Evolutionary conservation across 2,888 invertebrate species (phyloP), one percentile per base, ranked within the genome.

Genomic region (Asteroscopus sphinx): DNA sequence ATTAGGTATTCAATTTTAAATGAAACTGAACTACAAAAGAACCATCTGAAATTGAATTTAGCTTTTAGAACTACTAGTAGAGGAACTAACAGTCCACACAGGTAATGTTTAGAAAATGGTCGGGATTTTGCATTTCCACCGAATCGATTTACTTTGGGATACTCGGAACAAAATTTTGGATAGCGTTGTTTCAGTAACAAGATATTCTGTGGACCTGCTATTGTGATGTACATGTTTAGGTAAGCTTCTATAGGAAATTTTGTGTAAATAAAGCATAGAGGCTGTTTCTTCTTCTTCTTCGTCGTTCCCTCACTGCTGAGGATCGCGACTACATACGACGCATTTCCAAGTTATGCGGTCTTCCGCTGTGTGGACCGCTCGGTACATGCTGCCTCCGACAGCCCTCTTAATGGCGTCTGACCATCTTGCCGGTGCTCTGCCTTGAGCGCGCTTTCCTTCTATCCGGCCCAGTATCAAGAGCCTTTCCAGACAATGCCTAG

Each of bases 101-200:
- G 65, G 42, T 48, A 65, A 76, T 83, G 81, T 85, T 83, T 80
- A 81, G 82, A 80, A 81, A 82, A 81, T 82, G 73, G 75, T 69
- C 55, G 63, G 73, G 81, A 79, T 84, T 85, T 85, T 81, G 76
- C 78, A 83, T 81, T 76, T 52, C 11, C 56, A 57, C 59, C 2
- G 69, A 68, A 70, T 60, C 66, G 62, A 68, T 72, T 74, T 68
- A 64, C 67, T 54, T 54, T 41, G 16, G 36, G 33, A 49, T 32
- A 17, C 26, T 44, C 37, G 13, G 32, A 26, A 46, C 36, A 15
- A 56, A 61, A 73, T 68, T 70, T 76, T 59, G 53, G 42, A 58
- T 53, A 66, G 48, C 13, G 40, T 37, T 51, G 57, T 33, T 62
- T 55, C 35, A 13, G 49, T 47, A 55, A 58, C 28, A 61, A 48